Percentiles rank a stretch among this genome's conserved stretches.
These are phyloP conservation scores for Telenomus remus DNA, from an alignment of 1,140 invertebrate species.

Conservation along the genomic window DNA sequence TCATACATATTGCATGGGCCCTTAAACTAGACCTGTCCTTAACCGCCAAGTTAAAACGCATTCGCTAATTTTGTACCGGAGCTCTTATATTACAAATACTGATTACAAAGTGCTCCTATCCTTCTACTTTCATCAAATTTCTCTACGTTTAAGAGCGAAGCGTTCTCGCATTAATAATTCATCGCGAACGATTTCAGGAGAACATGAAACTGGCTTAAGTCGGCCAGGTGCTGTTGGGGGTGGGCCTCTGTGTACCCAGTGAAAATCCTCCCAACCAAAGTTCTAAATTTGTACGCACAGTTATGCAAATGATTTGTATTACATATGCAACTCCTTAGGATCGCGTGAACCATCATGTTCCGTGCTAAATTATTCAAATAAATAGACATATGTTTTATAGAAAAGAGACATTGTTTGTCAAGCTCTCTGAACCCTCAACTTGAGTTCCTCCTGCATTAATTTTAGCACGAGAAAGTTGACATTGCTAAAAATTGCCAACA, in stretches of 20 bases:
- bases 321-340: slow-evolving; percentile 52
- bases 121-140: slow-evolving; percentile 47
- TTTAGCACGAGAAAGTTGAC: too few relatives aligned
- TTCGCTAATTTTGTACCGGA: slow-evolving; percentile 15
- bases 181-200: slow-evolving; percentile 56
- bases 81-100: slow-evolving; percentile 34
- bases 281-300: slow-evolving; percentile 71
- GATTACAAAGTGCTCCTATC: slow-evolving; percentile 24
- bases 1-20: neutral
- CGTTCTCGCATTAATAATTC: slow-evolving; percentile 70
- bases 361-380: slow-evolving; percentile 52
- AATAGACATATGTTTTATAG: slow-evolving; percentile 43
- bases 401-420: too few relatives aligned
- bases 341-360: slow-evolving; percentile 41
- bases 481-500: too few relatives aligned
- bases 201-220: slow-evolving; percentile 49
- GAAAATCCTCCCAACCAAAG: slow-evolving; percentile 65
- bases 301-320: slow-evolving; percentile 70
- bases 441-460: too few relatives aligned
- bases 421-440: too few relatives aligned
- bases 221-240: slow-evolving; percentile 29
- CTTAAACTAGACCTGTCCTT: neutral
- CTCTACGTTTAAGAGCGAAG: slow-evolving; percentile 61
- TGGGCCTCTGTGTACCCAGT: slow-evolving; percentile 25
- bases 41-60: neutral